phyloP scores from a whole-genome alignment of 2,888 invertebrate genomes.

The Cheilosia impressa region DNA sequence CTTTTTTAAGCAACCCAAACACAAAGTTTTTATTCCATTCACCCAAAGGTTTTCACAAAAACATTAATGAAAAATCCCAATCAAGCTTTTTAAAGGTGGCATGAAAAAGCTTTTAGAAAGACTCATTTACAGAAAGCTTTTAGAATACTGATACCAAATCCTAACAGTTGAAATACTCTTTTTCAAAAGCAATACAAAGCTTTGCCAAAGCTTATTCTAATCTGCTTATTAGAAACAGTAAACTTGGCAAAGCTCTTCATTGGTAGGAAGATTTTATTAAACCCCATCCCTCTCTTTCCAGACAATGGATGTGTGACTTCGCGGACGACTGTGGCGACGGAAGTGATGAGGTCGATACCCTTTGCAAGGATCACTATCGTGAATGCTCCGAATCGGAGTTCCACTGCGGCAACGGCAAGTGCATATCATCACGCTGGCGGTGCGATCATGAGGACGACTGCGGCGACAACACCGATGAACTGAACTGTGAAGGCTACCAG shows the following conservation, averaged over 20 bases:
- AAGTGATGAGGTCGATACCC: conserved; percentile 92
- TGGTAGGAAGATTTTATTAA: not conserved
- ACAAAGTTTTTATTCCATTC: too few relatives aligned
- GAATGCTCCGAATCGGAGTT: conserved; percentile 97
- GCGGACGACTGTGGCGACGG: conserved; percentile 98
- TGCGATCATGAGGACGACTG: conserved; percentile 99
- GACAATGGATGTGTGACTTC: conserved; percentile 97
- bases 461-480: conserved; percentile 96
- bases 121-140: too few relatives aligned
- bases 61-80: too few relatives aligned
- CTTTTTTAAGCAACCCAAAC: too few relatives aligned
- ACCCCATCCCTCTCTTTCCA: conserved; percentile 78
- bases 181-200: not conserved
- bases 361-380: conserved; percentile 93
- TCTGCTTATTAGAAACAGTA: too few relatives aligned
- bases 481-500: conserved; percentile 91
- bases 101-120: too few relatives aligned
- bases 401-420: conserved; percentile 93
- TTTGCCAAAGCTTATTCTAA: not conserved
- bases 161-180: not conserved
- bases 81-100: too few relatives aligned
- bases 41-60: too few relatives aligned
- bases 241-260: not conserved
- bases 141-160: too few relatives aligned
- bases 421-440: conserved; percentile 95